Evolutionary conservation across 2,113 vertebrate genomes (phyloP).

Genomic region (Numida meleagris): DNA sequence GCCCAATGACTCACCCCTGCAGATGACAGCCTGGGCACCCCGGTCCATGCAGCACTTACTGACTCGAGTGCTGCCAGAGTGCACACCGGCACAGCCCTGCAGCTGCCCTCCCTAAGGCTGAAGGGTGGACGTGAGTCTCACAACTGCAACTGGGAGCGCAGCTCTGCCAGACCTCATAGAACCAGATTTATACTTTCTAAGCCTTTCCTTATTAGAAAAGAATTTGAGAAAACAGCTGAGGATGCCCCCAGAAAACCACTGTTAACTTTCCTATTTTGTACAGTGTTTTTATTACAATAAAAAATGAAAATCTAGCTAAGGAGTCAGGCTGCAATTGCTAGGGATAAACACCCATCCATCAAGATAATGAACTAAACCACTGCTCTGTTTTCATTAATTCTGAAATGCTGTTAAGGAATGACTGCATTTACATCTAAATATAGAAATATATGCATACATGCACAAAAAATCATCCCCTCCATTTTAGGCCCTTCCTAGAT

Average conservation of each 20-base stretch:
- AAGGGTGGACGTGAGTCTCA: background rate
- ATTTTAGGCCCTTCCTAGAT: background rate
- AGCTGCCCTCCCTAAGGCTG: background rate
- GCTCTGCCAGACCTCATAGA: background rate
- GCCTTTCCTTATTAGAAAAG: background rate
- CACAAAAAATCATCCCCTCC: background rate
- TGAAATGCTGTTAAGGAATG: background rate
- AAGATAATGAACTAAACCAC: background rate
- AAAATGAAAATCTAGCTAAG: background rate
- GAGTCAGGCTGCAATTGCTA: background rate
- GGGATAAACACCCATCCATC: background rate
- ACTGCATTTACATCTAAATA: background rate
- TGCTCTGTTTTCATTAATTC: background rate
- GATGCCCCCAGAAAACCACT: background rate
- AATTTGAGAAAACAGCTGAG: background rate
- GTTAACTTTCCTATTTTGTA: background rate
- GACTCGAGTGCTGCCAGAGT: accelerated
- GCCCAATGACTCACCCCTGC: no score
- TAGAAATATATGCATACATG: background rate
- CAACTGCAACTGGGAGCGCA: no score
- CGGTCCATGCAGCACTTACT: accelerated
- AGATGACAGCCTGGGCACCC: accelerated
- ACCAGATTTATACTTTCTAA: background rate
- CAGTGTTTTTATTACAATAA: background rate
- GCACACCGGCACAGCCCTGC: background rate